Evolutionary conservation across 2,113 vertebrate species (phyloP), one percentile per base, ranked within the genome.

Genomic region (Platichthys stellatus): DNA sequence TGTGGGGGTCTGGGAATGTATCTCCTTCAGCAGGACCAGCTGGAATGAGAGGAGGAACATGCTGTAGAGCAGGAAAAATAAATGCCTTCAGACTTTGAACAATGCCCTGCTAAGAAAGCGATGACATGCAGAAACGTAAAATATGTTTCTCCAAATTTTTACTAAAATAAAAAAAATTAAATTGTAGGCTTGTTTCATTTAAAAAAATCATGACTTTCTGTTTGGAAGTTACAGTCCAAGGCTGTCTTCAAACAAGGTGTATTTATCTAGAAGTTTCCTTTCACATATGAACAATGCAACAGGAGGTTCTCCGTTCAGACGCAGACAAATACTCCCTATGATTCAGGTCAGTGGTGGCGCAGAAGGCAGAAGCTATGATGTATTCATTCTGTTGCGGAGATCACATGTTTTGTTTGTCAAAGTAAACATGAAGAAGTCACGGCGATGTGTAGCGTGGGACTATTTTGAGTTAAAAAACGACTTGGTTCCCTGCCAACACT

Each of bases 1-100:
- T 90, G 84, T 91, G 84, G 81, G 84, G 84, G 82, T 91, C 88
- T 92, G 88, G 78, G 89, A 93, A 93, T 83, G 73, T 74, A 76
- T 68, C 82, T 90, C 86, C 82, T 86, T 90, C 79, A 88, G 84
- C 73, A 74, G 85, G 80, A 83, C 79, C 92, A 92, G 92, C 91
- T 92, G 90, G 86, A 72, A 23, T 5, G 1, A 72, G 70, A 60
- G 31, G 51, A 76, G 59, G 59, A 78, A 67, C 82, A 63, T 75
- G 81, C 63, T 72, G 60, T 71, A 58, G 78, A 47, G 58, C 63
- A 23, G 61, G 7, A 54, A 69, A 63, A 62, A 58, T 58, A 69
- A 59, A 81, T 66, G 69, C 76, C 74, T 64, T 70, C 70, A 61
- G 14, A 54, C 28, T 76, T 28, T 68, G 26, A 51, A 18, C 45